Percentiles rank a stretch among this genome's conserved stretches.
These are phyloP conservation scores for Tachypleus tridentatus DNA, from an alignment of 1,140 invertebrate genomes.

Conservation along the genomic window DNA sequence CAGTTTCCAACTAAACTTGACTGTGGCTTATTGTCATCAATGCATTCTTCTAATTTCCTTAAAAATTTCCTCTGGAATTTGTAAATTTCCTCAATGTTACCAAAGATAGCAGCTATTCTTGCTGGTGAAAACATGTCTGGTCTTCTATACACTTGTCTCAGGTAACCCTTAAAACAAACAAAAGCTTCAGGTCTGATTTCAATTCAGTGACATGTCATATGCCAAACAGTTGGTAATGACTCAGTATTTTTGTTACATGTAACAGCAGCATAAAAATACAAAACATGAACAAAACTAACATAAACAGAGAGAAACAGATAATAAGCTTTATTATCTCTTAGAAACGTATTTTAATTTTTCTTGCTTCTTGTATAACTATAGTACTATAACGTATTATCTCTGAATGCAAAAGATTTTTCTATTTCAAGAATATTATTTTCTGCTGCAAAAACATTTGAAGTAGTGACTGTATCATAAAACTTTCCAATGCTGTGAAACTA, in stretches of 20 bases:
- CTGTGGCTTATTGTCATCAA: constrained; percentile 52
- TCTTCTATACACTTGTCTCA: constrained; percentile 55
- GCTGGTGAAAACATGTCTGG: constrained; percentile 61
- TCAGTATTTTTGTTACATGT: neutral
- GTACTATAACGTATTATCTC: too few relatives aligned
- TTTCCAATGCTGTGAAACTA: too few relatives aligned
- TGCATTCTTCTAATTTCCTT: constrained; percentile 49
- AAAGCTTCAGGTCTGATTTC: constrained; percentile 8
- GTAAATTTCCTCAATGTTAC: constrained; percentile 62
- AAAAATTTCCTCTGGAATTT: constrained; percentile 58
- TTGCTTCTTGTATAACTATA: too few relatives aligned
- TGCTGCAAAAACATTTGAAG: too few relatives aligned
- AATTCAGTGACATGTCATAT: too few relatives aligned
- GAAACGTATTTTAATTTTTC: too few relatives aligned
- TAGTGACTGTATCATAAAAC: too few relatives aligned
- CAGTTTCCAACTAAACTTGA: constrained; percentile 57
- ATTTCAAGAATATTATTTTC: too few relatives aligned
- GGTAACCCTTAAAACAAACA: constrained; percentile 46
- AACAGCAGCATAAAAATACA: constrained; percentile 4
- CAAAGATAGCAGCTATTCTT: constrained; percentile 58
- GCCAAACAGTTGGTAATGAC: too few relatives aligned
- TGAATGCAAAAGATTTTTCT: too few relatives aligned
- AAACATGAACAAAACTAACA: neutral
- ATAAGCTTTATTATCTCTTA: too few relatives aligned
- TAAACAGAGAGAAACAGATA: too few relatives aligned